Percentiles rank a stretch among this genome's conserved stretches.
These are phyloP conservation scores for Aromia moschata DNA, from an alignment of 2,888 invertebrate genomes.

Conservation along the genomic window DNA sequence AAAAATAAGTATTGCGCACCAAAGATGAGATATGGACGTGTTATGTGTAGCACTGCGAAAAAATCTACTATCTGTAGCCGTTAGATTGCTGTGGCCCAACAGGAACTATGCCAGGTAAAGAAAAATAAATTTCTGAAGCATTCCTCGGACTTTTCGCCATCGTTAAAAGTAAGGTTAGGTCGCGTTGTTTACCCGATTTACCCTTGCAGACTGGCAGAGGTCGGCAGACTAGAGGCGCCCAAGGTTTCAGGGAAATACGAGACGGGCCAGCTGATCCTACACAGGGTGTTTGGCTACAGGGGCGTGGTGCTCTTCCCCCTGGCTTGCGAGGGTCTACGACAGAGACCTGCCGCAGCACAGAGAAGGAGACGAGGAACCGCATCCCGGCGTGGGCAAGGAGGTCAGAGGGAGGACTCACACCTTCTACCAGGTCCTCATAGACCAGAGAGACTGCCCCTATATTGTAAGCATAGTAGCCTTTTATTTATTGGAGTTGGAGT, in stretches of 20 bases:
- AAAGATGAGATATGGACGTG: slow-evolving; percentile 57
- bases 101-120: slow-evolving; percentile 51
- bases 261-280: slow-evolving; percentile 95
- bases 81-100: slow-evolving; percentile 41
- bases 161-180: slow-evolving; percentile 39
- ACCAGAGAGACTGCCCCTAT: slow-evolving; percentile 95
- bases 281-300: slow-evolving; percentile 96
- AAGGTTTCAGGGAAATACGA: slow-evolving; percentile 92
- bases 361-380: slow-evolving; percentile 56
- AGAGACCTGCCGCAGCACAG: slow-evolving; percentile 76
- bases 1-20: slow-evolving; percentile 36
- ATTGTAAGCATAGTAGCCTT: slow-evolving; percentile 93
- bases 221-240: slow-evolving; percentile 88
- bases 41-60: slow-evolving; percentile 46
- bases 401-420: slow-evolving; percentile 91
- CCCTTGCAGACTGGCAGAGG: slow-evolving; percentile 83
- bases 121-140: not conserved
- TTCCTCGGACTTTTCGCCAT: not conserved
- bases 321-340: slow-evolving; percentile 95
- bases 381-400: slow-evolving; percentile 76
- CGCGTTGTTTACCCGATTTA: slow-evolving; percentile 8
- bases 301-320: slow-evolving; percentile 97
- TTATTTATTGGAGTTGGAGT: too few relatives aligned
- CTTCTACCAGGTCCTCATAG: slow-evolving; percentile 98
- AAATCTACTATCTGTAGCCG: slow-evolving; percentile 44